Base-by-base conservation (phyloP, 2,888 invertebrate genomes). In the Therioaphis trifolii region DNA sequence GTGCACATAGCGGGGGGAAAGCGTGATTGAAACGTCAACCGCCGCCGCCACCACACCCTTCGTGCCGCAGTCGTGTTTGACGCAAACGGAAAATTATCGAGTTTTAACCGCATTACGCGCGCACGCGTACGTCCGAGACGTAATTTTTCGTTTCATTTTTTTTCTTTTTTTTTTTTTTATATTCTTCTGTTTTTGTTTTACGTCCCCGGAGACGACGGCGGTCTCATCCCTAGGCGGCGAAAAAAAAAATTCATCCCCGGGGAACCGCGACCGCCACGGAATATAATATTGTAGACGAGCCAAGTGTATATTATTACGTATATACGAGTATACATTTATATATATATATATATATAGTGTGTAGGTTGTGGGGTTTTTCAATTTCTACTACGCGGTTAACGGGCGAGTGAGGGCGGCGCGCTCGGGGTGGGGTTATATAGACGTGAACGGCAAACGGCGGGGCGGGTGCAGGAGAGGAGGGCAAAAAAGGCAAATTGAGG, bases 1-100 rank as follows among this genome's bases (percentile, higher is more conserved):
- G 35, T 3, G 35, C 35, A 7, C 35, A n/a, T n/a, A n/a, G n/a
- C 27, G 43, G n/a, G 29, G 46, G 46, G 21, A 21, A n/a, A 12
- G 18, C 18, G 40, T 46, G 68, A 80, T 80, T 80, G 80, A 72
- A 72, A 80, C 80, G 61, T 80, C 80, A 61, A 78, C 85, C 78
- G 72, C 84, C n/a, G n/a, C 71, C 58, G 77, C 72, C 79, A 58
- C 77, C 79, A 66, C 77, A 55, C 75, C 35, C 35, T 5, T 7
- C 35, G 35, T n/a, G 84, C 82, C 84, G 69, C 71, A 71, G 80
- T 84, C 69, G 85, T 84, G 74, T 71, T 79, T 76, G 78, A 85
- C 84, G 82, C 49, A 63, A 82, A 82, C 74, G 40, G 82, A 74
- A 82, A 82, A 82, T 82, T 74, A 82, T 82, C 82, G 82, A 46